A percentile compares a stretch with the other conserved stretches of the same genome.
Evolutionary conservation across 2,113 vertebrate species (phyloP).

Genomic region (Aleadryas rufinucha): DNA sequence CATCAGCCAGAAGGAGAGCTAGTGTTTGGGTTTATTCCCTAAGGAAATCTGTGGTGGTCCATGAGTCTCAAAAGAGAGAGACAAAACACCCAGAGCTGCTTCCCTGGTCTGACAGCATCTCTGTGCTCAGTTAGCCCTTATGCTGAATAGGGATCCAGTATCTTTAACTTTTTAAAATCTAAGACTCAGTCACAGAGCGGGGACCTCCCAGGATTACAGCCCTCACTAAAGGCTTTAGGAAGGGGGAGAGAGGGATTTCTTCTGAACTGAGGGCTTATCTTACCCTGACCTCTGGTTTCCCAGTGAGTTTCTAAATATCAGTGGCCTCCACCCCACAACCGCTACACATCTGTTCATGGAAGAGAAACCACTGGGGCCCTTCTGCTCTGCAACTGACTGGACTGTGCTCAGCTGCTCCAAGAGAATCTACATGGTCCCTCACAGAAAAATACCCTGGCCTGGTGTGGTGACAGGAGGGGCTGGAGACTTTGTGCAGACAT

Average conservation of each 20-base stretch:
- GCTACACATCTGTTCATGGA: background rate
- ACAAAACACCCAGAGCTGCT: background rate
- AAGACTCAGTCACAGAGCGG: background rate
- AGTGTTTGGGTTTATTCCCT: background rate
- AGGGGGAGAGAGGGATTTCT: background rate
- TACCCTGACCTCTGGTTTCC: background rate
- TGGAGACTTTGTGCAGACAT: background rate
- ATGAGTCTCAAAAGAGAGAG: background rate
- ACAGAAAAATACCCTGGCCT: background rate
- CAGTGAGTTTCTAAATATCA: background rate
- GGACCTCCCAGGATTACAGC: background rate
- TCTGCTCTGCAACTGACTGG: background rate
- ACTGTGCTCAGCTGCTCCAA: background rate
- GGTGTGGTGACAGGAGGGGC: background rate
- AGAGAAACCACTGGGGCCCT: background rate
- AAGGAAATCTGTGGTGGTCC: background rate
- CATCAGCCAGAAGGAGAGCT: background rate
- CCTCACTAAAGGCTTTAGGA: background rate
- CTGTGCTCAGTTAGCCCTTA: background rate
- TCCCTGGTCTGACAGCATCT: background rate
- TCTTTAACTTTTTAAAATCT: background rate
- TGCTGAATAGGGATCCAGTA: background rate
- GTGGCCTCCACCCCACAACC: background rate
- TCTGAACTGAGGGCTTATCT: background rate
- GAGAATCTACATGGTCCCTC: background rate